Conservation (phyloP, 2,797 vertebrate genomes). For the Xenopus petersii region DNA sequence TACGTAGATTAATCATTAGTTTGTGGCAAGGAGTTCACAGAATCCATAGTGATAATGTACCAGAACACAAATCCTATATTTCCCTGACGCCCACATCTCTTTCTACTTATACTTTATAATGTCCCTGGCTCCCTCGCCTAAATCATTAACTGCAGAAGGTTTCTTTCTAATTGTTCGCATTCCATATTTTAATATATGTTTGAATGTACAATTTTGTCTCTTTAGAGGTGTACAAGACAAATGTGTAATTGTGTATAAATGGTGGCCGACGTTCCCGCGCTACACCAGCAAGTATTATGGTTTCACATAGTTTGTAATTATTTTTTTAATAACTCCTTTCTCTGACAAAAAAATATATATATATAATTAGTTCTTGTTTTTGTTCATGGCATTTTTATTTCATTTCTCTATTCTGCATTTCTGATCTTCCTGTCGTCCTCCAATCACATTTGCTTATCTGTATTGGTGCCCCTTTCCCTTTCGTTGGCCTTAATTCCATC, state of each 20-base stretch:
- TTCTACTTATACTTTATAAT: too few species aligned
- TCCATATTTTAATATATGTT: slow-evolving; percentile 18
- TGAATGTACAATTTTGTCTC: slow-evolving; percentile 20
- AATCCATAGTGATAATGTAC: too few species aligned
- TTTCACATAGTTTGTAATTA: slow-evolving; percentile 8
- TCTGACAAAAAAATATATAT: not conserved
- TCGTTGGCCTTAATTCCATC: too few species aligned
- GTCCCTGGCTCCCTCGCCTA: too few species aligned
- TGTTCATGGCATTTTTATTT: slow-evolving; percentile 1
- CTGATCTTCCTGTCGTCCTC: not conserved
- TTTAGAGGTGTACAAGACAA: slow-evolving; percentile 9
- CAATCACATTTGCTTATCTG: too few species aligned
- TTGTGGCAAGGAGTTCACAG: too few species aligned
- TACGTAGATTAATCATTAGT: too few species aligned
- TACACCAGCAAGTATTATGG: slow-evolving; percentile 12
- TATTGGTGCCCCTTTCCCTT: too few species aligned
- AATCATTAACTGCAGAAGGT: too few species aligned
- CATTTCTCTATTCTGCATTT: slow-evolving; percentile 5
- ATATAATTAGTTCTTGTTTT: slow-evolving; percentile 13
- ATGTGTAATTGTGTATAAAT: slow-evolving; percentile 2
- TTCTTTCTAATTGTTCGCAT: not conserved
- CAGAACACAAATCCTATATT: too few species aligned
- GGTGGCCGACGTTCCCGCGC: not conserved
- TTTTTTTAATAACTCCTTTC: not conserved
- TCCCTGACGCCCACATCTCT: too few species aligned